These are phyloP conservation scores for Dromaius novaehollandiae DNA, from an alignment of 2,113 vertebrate genomes.

Conservation along the genomic window DNA sequence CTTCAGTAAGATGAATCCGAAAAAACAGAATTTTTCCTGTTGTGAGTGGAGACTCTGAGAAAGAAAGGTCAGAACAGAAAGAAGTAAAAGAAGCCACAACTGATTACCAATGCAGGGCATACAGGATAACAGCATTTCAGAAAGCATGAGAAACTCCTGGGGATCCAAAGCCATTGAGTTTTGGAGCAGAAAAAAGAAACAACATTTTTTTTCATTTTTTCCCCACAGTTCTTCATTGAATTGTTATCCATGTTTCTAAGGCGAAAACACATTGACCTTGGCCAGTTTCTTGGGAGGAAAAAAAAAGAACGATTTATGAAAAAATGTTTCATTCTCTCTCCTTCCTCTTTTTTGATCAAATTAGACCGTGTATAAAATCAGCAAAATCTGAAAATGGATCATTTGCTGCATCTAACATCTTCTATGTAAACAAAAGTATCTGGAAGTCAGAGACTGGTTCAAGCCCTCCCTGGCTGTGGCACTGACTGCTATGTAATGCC, in stretches of 20 bases:
- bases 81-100: neutral
- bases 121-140: conserved; percentile 4
- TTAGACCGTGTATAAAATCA: neutral
- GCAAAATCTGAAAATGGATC: neutral
- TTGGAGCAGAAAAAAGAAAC: neutral
- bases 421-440: neutral
- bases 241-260: neutral
- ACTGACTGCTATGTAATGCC: neutral
- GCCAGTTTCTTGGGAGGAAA: neutral
- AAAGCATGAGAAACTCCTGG: conserved; percentile 7
- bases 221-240: neutral
- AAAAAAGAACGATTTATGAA: neutral
- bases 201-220: neutral
- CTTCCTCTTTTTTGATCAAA: neutral
- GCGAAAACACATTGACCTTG: neutral
- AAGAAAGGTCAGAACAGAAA: conserved; percentile 5
- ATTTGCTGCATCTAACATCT: neutral
- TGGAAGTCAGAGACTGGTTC: neutral
- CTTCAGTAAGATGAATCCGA: neutral
- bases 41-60: neutral
- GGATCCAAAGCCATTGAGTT: neutral
- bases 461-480: neutral
- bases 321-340: neutral
- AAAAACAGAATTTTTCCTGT: neutral
- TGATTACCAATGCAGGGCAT: neutral